Conservation (phyloP, 2,797 vertebrate genomes). For the Sardinella longiceps region DNA sequence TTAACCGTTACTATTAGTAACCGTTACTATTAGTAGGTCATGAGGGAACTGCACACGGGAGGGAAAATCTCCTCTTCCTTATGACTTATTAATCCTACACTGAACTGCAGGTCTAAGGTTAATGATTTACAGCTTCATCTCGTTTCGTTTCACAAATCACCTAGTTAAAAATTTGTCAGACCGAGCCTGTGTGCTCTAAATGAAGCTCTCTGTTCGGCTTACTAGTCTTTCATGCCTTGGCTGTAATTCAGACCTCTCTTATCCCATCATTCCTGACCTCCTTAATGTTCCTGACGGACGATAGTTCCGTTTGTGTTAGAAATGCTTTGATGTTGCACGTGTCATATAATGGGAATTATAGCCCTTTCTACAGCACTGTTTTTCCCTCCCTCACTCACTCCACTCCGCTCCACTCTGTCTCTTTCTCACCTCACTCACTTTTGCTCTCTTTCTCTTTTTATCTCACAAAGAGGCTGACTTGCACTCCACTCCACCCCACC, state of each 20-base stretch:
- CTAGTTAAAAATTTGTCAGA: not conserved
- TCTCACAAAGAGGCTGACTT: constrained; percentile 21
- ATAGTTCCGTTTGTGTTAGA: not conserved
- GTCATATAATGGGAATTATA: not conserved
- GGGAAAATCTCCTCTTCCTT: not conserved
- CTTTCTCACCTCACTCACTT: not conserved
- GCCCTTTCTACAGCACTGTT: not conserved
- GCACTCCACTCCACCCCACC: not conserved
- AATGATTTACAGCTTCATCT: constrained; percentile 1
- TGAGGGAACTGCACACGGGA: not conserved
- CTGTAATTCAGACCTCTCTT: not conserved
- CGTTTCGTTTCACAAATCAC: not conserved
- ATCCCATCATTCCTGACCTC: not conserved
- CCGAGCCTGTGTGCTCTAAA: not conserved
- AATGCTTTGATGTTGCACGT: constrained; percentile 4
- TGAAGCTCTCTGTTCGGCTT: not conserved
- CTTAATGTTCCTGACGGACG: not conserved
- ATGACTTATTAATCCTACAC: not conserved
- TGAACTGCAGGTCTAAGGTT: not conserved
- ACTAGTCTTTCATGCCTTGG: not conserved
- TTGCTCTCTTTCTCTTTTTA: not conserved
- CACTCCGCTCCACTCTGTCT: not conserved
- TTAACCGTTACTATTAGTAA: not conserved
- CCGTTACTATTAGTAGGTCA: not conserved
- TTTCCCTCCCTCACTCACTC: not conserved